Percentiles rank a stretch among this genome's conserved stretches.
phyloP scores from a whole-genome alignment of 2,113 vertebrate species.

The Tupaia chinensis region DNA sequence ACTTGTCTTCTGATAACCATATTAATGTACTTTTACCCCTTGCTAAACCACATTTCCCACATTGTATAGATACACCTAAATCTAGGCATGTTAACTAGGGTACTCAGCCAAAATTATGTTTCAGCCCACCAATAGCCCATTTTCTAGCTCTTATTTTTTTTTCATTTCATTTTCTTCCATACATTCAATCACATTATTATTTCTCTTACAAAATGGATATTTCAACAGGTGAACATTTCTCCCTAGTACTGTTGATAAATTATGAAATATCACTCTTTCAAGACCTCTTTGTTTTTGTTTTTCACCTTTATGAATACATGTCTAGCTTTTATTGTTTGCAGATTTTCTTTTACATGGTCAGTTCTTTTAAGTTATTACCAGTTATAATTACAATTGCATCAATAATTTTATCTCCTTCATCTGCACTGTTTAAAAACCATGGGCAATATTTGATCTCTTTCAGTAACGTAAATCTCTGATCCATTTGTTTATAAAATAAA shows the following conservation, averaged over 20 bases:
- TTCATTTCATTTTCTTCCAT: too few relatives aligned
- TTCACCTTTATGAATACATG: background rate
- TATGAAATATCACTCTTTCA: background rate
- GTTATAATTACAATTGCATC: background rate
- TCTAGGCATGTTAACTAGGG: background rate
- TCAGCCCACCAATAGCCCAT: background rate
- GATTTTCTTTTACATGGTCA: background rate
- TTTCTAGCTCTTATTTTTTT: background rate
- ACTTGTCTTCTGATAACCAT: background rate
- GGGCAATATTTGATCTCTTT: background rate
- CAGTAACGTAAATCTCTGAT: background rate
- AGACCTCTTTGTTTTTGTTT: background rate
- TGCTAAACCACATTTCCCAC: background rate
- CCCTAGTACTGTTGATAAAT: too few relatives aligned
- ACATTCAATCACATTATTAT: too few relatives aligned
- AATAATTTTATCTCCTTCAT: conserved; percentile 31
- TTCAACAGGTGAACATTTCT: too few relatives aligned
- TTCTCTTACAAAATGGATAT: too few relatives aligned
- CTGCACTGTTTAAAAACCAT: background rate
- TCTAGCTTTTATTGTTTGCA: background rate
- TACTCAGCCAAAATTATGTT: background rate
- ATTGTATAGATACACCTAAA: conserved; percentile 42
- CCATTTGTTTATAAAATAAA: conserved; percentile 47
- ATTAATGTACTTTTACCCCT: background rate
- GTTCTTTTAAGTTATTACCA: conserved; percentile 1